Conservation (phyloP, 2,888 invertebrate species). For the Phyllotreta striolata region DNA sequence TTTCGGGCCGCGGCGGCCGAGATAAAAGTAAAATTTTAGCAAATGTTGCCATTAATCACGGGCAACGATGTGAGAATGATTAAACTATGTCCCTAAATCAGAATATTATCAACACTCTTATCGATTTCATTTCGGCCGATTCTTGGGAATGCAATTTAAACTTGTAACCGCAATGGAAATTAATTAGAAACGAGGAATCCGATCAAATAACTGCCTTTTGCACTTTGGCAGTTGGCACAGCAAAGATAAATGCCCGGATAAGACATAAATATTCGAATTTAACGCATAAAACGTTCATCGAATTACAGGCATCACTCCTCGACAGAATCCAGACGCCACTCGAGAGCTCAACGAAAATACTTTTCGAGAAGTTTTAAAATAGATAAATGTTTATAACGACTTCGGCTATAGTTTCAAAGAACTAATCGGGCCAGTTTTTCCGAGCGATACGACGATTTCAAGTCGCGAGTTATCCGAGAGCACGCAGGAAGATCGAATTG, state of each 20-base stretch:
- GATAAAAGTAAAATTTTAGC: slow-evolving; percentile 26
- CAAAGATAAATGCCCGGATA: slow-evolving; percentile 50
- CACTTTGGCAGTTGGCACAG: slow-evolving; percentile 55
- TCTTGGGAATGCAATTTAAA: slow-evolving; percentile 4
- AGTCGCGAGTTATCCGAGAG: slow-evolving; percentile 17
- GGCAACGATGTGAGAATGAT: slow-evolving; percentile 7
- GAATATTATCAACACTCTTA: too few relatives aligned
- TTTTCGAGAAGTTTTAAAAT: slow-evolving; percentile 43
- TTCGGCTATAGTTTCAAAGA: slow-evolving; percentile 37
- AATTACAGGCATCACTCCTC: slow-evolving; percentile 52
- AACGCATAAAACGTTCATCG: slow-evolving; percentile 56
- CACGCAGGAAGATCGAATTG: slow-evolving; percentile 22
- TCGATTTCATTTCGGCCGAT: background rate
- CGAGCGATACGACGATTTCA: slow-evolving; percentile 22
- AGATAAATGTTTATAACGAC: slow-evolving; percentile 46
- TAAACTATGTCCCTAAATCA: background rate
- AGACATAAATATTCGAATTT: slow-evolving; percentile 54
- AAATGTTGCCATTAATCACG: slow-evolving; percentile 23
- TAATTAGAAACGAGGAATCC: slow-evolving; percentile 47
- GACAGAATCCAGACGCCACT: slow-evolving; percentile 51
- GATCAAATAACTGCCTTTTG: slow-evolving; percentile 50
- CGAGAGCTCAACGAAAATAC: slow-evolving; percentile 41
- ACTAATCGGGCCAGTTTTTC: slow-evolving; percentile 34
- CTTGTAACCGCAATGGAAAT: slow-evolving; percentile 15
- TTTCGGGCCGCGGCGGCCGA: slow-evolving; percentile 4